Percentiles rank a stretch among this genome's conserved stretches.
Conservation (phyloP, 2,797 vertebrate genomes). For the Strix occidentalis region DNA sequence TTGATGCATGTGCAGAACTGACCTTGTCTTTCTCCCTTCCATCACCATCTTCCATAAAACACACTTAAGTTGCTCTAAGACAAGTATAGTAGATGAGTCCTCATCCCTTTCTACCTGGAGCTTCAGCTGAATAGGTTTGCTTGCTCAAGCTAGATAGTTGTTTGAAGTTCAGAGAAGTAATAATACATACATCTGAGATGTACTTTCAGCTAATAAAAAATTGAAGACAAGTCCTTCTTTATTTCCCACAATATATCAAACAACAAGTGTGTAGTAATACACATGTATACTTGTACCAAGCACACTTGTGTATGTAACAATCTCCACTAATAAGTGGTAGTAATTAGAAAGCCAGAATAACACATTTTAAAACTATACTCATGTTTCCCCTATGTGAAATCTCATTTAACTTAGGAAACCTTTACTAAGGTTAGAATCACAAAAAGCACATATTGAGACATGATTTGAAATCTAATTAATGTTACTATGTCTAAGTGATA, state of each 20-base stretch:
- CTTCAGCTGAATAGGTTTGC: not conserved
- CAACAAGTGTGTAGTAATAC: not conserved
- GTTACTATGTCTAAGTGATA: not conserved
- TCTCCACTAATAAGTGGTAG: not conserved
- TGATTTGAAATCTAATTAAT: not conserved
- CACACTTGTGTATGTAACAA: not conserved
- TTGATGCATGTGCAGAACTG: not conserved
- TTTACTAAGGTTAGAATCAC: not conserved
- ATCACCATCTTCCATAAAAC: not conserved
- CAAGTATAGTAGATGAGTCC: not conserved
- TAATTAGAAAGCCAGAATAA: not conserved
- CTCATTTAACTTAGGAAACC: not conserved
- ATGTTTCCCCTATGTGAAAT: not conserved
- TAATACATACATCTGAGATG: not conserved
- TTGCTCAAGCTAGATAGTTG: not conserved
- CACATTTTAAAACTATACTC: not conserved
- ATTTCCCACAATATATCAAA: not conserved
- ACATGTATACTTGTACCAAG: not conserved
- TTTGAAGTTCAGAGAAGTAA: not conserved
- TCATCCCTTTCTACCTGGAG: not conserved
- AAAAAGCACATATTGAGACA: not conserved
- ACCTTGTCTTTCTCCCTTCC: not conserved
- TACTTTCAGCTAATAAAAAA: not conserved
- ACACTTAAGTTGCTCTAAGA: not conserved
- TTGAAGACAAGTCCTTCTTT: not conserved